Conservation (phyloP, 2,113 vertebrate species). For the Felis chaus region DNA sequence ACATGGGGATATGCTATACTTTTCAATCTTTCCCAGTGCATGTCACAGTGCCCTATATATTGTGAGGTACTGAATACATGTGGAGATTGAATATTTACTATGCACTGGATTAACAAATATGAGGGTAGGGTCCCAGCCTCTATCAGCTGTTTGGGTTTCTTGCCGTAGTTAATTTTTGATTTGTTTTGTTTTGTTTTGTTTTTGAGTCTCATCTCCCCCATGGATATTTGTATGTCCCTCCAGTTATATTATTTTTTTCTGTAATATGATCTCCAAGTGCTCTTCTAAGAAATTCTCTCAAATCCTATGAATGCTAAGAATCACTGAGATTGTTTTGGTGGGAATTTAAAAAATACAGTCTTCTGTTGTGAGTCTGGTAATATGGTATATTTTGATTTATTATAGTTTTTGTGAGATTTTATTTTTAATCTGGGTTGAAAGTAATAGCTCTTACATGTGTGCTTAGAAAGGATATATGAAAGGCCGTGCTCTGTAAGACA, state of each 20-base stretch:
- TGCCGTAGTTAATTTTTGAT: not conserved
- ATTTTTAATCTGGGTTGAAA: not conserved
- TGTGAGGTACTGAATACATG: not conserved
- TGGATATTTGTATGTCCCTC: not conserved
- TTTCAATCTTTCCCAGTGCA: not conserved
- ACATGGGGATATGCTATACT: not conserved
- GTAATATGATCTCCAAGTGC: not conserved
- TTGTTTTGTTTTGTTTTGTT: not conserved
- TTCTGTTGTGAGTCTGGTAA: not conserved
- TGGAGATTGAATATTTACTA: not conserved
- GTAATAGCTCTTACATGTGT: not conserved
- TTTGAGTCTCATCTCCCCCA: not conserved
- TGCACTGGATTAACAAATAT: not conserved
- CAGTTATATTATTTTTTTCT: not conserved
- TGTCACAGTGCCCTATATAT: not conserved
- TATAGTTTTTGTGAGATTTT: not conserved
- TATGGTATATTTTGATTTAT: not conserved
- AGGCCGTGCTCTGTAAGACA: not conserved
- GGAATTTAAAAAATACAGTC: not conserved
- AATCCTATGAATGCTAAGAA: not conserved
- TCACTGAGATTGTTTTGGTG: not conserved
- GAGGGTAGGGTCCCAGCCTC: not conserved
- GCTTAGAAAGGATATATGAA: not conserved
- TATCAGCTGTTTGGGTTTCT: not conserved
- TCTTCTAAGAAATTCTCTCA: not conserved